A percentile compares a stretch with the other conserved stretches of the same genome.
Evolutionary conservation across 92 coral and sea anemone species (phyloP).

Genomic region (Phenganax marumi): DNA sequence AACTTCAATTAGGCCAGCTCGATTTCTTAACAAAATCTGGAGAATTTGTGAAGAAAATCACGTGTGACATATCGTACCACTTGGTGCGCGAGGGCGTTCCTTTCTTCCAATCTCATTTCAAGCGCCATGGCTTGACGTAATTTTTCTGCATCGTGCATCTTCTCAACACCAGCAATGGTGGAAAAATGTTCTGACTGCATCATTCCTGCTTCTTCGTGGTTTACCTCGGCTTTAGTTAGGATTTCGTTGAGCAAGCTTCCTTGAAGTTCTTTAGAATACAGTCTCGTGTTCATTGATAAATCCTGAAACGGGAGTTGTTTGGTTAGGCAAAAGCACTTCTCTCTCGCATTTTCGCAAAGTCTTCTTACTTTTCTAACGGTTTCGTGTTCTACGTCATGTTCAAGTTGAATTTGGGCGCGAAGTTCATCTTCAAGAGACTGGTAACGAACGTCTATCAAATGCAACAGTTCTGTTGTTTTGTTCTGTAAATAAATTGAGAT

Average conservation of each 20-base stretch:
- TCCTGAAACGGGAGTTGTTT: conserved; percentile 53
- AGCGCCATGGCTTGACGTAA: conserved; percentile 82
- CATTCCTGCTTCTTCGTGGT: conserved; percentile 73
- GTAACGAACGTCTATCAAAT: conserved; percentile 68
- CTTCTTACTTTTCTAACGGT: conserved; percentile 77
- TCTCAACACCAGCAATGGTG: conserved; percentile 84
- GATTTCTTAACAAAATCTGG: no score
- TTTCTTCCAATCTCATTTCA: conserved; percentile 89
- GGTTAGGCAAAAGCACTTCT: not conserved
- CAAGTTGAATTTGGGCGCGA: conserved; percentile 70
- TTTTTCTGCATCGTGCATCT: conserved; percentile 84
- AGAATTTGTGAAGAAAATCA: no score
- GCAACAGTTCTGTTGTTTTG: conserved; percentile 70
- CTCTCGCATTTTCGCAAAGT: not conserved
- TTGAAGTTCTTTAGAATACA: conserved; percentile 85
- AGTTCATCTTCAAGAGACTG: conserved; percentile 74
- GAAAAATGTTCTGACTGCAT: conserved; percentile 71
- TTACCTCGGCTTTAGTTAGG: conserved; percentile 67
- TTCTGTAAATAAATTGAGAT: conserved; percentile 50
- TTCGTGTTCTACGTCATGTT: conserved; percentile 87
- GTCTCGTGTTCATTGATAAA: conserved; percentile 76
- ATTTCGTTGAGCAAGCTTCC: conserved; percentile 72
- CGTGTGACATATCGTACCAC: conserved; percentile 48
- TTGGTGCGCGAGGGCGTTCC: conserved; percentile 76
- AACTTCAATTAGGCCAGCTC: not conserved